Evolutionary conservation across 2,888 invertebrate genomes (phyloP), one percentile per base, ranked within the genome.

Genomic region (Drosophila fungiperda): DNA sequence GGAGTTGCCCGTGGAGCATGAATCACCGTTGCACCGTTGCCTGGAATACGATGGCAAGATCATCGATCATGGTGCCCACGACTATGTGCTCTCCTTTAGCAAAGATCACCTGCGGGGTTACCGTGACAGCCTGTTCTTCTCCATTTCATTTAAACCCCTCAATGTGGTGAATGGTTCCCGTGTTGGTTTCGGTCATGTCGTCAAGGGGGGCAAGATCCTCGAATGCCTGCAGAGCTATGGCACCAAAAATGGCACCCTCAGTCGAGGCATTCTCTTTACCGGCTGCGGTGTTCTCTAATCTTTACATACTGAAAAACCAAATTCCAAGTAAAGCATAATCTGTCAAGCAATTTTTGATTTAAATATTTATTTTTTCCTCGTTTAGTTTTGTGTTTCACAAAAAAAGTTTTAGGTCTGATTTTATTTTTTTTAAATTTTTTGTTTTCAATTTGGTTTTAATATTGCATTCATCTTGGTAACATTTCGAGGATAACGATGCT

Each of bases 231-330:
- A 91, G 67, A 82, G 75, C 38, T 91, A 83, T 45, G 92, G 92
- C 35, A 91, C 86, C 17, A 91, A 91, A 52, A 90, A 92, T 54
- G 92, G 92, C 1, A 90, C 87, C 20, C 79, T 91, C 3, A 87
- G 83, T 45, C 87, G 86, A 0, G 70, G 75, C 12, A 76, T 92
- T 23, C 7, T 69, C 11, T 83, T 91, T 9, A 79, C 80, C 36
- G 72, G 72, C 60, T 90, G 87, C 68, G 92, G 92, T 4, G 61
- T 92, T 6, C 60, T 90, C 0, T 89, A 54, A 55, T 49, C 42
- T 32, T 7, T 0, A 12, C 15, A 3, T 9, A 26, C 26, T 7
- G 23, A 8, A 15, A 15, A 23, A 9, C 11, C 6, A 79, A 79
- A 76, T 75, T 80, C 0, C 0, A 42, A 59, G 9, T 48, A 17